Conservation (phyloP, 2,113 vertebrate species). For the Hyperopisus bebe region DNA sequence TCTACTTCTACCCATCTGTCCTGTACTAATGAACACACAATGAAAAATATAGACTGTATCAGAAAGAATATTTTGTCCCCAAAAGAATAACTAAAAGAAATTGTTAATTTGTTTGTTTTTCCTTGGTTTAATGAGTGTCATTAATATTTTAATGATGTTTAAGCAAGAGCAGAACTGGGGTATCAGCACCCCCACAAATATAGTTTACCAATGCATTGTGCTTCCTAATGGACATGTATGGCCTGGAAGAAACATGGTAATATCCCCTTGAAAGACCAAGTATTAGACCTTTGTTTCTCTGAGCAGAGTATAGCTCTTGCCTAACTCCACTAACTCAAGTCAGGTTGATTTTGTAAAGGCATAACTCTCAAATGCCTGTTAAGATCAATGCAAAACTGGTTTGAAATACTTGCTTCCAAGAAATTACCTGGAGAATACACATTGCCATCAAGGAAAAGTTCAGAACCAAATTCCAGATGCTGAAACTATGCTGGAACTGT, state of each 20-base stretch:
- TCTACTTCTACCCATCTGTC: background rate
- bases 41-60: background rate
- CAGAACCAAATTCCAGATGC: background rate
- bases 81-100: background rate
- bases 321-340: background rate
- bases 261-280: background rate
- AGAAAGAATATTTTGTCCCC: background rate
- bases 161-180: background rate
- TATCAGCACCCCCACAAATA: background rate
- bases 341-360: background rate
- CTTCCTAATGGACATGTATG: background rate
- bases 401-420: background rate
- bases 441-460: background rate
- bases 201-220: background rate
- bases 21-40: background rate
- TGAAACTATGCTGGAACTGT: background rate
- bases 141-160: background rate
- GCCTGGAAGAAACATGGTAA: background rate
- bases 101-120: background rate
- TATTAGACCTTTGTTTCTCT: background rate
- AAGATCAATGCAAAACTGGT: background rate
- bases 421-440: background rate
- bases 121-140: background rate
- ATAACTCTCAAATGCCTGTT: background rate
- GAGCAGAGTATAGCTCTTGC: background rate